Evolutionary conservation across 2,113 vertebrate species (phyloP), one percentile per base, ranked within the genome.

Genomic region (Heterotilapia buettikoferi): DNA sequence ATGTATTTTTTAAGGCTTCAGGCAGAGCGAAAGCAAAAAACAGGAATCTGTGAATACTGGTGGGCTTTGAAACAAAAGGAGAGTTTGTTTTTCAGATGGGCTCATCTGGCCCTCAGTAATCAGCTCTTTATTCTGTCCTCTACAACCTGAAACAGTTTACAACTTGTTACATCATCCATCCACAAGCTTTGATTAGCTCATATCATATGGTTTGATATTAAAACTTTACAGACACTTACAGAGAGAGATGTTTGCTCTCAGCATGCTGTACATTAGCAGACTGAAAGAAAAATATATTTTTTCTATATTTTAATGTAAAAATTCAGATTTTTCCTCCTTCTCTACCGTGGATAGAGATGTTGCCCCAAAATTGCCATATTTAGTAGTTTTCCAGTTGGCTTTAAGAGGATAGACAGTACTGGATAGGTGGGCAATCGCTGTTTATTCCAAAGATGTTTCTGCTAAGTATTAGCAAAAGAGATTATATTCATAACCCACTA

Each of bases 131-230:
- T 79, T 83, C 26, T 76, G 52, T 82, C 84, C 59, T 86, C 89
- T 68, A 3, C 31, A 50, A 36, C 29, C 38, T 56, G 18, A 53
- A 80, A 89, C 53, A 52, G 54, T 68, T 94, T 94, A 47, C 92
- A 78, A 40, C 80, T 7, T 68, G 73, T 94, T 93, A 80, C 94
- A 92, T 93, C 93, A 93, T 87, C 84, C 26, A 61, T 80, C 80
- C 66, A 73, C 50, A 83, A 85, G 82, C 80, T 86, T 84, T 89
- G 57, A 84, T 73, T n/a, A n/a, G n/a, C n/a, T n/a, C n/a, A n/a
- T 66, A 85, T 86, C 29, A 18, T 56, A 78, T 71, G 6, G 12
- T 59, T 86, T 50, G 18, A 81, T 59, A 88, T 84, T 29, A 88
- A 16, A 47, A 26, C 33, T 18, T 24, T 45, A n/a, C 18, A 53